phyloP scores from a whole-genome alignment of 2,113 vertebrate genomes.

The Polypterus bichir region DNA sequence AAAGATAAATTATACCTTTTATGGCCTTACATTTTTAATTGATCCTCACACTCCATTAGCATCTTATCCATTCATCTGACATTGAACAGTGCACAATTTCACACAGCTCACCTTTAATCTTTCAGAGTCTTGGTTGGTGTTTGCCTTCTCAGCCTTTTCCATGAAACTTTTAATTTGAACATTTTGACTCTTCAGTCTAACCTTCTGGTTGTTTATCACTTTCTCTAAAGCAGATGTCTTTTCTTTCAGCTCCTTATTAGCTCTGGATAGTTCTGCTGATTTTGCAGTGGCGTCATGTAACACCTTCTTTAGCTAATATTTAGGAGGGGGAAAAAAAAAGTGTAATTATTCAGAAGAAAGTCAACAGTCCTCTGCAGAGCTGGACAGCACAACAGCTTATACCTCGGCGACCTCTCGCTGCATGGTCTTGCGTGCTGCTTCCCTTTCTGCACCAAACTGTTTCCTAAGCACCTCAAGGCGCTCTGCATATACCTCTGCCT shows the following conservation, averaged over 20 bases:
- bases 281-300: conserved; percentile 34
- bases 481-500: conserved; percentile 33
- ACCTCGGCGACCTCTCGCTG: conserved; percentile 39
- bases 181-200: conserved; percentile 38
- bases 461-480: conserved; percentile 35
- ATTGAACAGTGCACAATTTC: not conserved
- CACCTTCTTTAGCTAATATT: conserved; percentile 40
- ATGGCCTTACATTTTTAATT: too few species aligned
- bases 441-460: conserved; percentile 39
- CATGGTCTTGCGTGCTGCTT: conserved; percentile 29
- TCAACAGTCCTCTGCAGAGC: not conserved
- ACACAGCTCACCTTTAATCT: conserved; percentile 29
- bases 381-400: not conserved
- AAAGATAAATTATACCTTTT: too few species aligned
- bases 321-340: not conserved
- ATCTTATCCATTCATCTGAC: too few species aligned
- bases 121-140: conserved; percentile 23
- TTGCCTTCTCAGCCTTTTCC: conserved; percentile 22
- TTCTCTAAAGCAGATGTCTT: conserved; percentile 37
- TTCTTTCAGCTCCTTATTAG: conserved; percentile 41
- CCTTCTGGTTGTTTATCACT: conserved; percentile 27
- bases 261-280: conserved; percentile 36
- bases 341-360: not conserved
- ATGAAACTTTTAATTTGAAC: conserved; percentile 31
- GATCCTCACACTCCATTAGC: too few species aligned